A percentile compares a stretch with the other conserved stretches of the same genome.
Conservation (phyloP, 2,113 vertebrate genomes). For the Hiodon alosoides region DNA sequence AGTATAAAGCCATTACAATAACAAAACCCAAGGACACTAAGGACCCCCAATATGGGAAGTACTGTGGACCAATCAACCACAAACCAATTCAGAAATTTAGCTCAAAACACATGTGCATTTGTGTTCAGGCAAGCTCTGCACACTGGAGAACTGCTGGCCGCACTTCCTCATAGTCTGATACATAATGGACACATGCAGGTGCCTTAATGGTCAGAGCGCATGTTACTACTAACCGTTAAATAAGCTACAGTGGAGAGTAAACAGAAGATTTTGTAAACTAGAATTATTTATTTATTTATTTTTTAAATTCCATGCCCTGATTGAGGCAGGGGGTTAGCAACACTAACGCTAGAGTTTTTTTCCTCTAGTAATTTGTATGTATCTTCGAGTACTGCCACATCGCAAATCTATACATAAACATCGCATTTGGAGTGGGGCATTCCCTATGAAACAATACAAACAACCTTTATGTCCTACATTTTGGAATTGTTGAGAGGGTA, state of each 20-base stretch:
- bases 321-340: neutral
- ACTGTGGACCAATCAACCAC: too few relatives aligned
- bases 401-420: too few relatives aligned
- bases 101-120: neutral
- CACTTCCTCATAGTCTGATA: neutral
- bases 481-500: too few relatives aligned
- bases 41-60: too few relatives aligned
- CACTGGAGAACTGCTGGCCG: neutral
- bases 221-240: slow-evolving; percentile 9
- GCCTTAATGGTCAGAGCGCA: neutral
- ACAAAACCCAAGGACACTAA: too few relatives aligned
- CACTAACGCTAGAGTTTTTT: too few relatives aligned
- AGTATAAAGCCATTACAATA: too few relatives aligned
- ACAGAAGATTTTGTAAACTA: slow-evolving; percentile 1
- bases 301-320: slow-evolving; percentile 11
- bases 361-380: neutral
- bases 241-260: neutral
- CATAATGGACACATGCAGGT: neutral
- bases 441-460: too few relatives aligned
- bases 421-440: too few relatives aligned
- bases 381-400: neutral
- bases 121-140: neutral
- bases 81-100: too few relatives aligned
- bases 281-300: neutral
- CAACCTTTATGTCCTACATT: too few relatives aligned